Percentiles rank a stretch among this genome's conserved stretches.
Evolutionary conservation across 2,888 invertebrate species (phyloP).

Genomic region (Scrobipalpa costella): DNA sequence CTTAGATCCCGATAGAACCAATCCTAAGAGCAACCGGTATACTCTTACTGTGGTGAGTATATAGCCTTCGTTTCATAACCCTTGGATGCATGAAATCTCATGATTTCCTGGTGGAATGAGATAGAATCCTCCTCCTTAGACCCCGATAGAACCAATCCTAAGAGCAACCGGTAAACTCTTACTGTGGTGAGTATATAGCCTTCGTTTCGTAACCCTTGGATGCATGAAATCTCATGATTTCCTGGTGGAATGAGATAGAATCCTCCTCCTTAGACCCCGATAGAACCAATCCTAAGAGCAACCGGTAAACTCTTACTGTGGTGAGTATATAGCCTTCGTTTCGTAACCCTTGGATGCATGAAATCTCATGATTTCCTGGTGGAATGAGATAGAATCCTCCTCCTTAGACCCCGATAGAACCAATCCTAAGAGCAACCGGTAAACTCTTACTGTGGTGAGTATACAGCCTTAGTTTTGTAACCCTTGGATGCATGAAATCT

Average conservation of each 20-base stretch:
- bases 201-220: too few species aligned
- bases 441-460: constrained; percentile 84
- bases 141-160: constrained; percentile 91
- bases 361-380: too few species aligned
- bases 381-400: too few species aligned
- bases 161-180: constrained; percentile 85
- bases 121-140: constrained; percentile 94
- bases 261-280: constrained; percentile 95
- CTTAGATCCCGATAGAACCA: constrained; percentile 92
- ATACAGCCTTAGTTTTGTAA: too few species aligned
- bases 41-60: constrained; percentile 83
- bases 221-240: too few species aligned
- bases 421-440: constrained; percentile 86
- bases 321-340: constrained; percentile 63
- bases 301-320: constrained; percentile 85
- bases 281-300: constrained; percentile 87
- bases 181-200: constrained; percentile 79
- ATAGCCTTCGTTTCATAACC: too few species aligned
- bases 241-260: too few species aligned
- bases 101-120: too few species aligned
- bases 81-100: too few species aligned
- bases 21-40: constrained; percentile 87
- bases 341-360: too few species aligned
- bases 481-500: too few species aligned
- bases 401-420: constrained; percentile 93